phyloP scores from a whole-genome alignment of 2,888 invertebrate species.

The Tenodera sinensis region DNA sequence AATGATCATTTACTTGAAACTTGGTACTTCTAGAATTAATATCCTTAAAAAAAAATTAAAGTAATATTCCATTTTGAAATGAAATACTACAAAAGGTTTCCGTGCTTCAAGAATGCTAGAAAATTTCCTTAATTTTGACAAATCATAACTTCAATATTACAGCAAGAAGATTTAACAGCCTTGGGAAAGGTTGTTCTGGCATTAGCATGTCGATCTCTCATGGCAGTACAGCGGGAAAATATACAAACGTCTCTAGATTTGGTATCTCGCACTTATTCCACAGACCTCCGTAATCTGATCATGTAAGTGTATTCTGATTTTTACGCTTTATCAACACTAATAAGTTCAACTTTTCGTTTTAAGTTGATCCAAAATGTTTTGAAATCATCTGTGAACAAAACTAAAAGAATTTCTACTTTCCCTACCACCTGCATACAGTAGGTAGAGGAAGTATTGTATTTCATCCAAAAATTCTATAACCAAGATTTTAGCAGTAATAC shows the following conservation, averaged over 20 bases:
- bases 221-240: constrained; percentile 83
- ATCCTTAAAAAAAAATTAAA: background rate
- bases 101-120: background rate
- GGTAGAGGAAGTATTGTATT: too few species aligned
- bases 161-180: constrained; percentile 89
- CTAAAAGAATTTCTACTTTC: too few species aligned
- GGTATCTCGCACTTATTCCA: constrained; percentile 84
- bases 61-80: background rate
- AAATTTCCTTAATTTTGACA: background rate
- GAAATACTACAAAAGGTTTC: too few species aligned
- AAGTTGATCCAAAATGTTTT: too few species aligned
- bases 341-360: too few species aligned
- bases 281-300: constrained; percentile 91
- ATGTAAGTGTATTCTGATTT: constrained; percentile 57
- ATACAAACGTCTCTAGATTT: constrained; percentile 84
- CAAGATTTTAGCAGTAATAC: too few species aligned
- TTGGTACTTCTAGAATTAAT: too few species aligned
- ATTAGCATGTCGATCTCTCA: constrained; percentile 87
- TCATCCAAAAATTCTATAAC: too few species aligned
- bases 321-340: too few species aligned
- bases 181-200: constrained; percentile 88
- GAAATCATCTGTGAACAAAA: too few species aligned
- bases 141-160: constrained; percentile 37
- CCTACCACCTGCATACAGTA: too few species aligned
- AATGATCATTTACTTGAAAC: too few species aligned